A percentile compares a stretch with the other conserved stretches of the same genome.
Conservation (phyloP, 2,797 vertebrate genomes). For the Phataginus tricuspis region DNA sequence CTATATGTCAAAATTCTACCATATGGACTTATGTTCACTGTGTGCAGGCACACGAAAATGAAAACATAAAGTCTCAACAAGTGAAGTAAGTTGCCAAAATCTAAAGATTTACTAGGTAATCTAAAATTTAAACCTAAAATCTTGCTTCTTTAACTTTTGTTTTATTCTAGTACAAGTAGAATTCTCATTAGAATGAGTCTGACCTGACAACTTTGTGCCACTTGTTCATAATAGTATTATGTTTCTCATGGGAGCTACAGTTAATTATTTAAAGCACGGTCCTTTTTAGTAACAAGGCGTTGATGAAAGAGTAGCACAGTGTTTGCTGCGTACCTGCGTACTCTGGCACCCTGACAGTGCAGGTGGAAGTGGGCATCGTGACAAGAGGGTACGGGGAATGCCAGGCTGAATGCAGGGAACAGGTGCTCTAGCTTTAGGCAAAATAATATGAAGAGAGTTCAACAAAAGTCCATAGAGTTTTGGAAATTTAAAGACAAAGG, state of each 20-base stretch:
- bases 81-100: not conserved
- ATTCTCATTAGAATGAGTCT: not conserved
- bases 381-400: not conserved
- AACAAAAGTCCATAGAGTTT: not conserved
- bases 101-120: not conserved
- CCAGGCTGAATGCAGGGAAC: not conserved
- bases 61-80: not conserved
- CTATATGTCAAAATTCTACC: not conserved
- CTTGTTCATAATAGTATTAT: not conserved
- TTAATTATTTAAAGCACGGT: not conserved
- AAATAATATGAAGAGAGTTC: not conserved
- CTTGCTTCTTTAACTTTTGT: not conserved
- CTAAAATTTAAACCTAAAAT: not conserved
- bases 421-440: not conserved
- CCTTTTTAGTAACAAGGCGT: not conserved
- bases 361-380: not conserved
- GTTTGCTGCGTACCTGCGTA: not conserved
- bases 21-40: not conserved
- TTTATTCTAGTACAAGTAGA: not conserved
- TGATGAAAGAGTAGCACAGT: not conserved
- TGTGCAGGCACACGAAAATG: not conserved
- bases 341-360: not conserved
- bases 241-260: not conserved
- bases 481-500: not conserved
- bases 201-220: not conserved